phyloP scores from a whole-genome alignment of 2,113 vertebrate species.

The Festucalex cinctus region DNA sequence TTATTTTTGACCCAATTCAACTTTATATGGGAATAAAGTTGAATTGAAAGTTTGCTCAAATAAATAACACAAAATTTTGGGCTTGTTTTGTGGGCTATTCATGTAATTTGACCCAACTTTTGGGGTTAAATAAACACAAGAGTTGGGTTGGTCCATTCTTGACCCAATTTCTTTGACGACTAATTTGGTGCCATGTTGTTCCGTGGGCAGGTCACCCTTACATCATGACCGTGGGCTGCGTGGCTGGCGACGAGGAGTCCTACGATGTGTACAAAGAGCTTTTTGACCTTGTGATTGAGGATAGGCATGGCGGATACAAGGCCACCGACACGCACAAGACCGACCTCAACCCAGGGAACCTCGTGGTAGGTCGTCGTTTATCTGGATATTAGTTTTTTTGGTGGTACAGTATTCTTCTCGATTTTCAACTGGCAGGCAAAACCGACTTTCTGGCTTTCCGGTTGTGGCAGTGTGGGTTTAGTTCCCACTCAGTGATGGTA shows the following conservation, averaged over 20 bases:
- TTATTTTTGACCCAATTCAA: too few species aligned
- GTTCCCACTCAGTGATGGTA: too few species aligned
- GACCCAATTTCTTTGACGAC: not conserved
- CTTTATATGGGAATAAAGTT: too few species aligned
- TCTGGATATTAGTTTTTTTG: not conserved
- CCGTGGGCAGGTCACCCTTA: slow-evolving; percentile 1
- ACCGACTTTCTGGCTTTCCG: too few species aligned
- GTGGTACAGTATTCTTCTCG: not conserved
- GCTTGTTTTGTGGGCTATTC: too few species aligned
- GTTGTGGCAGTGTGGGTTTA: too few species aligned
- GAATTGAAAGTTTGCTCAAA: too few species aligned
- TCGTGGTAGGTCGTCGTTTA: not conserved
- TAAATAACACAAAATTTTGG: too few species aligned
- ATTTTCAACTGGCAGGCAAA: not conserved
- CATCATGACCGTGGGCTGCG: slow-evolving; percentile 10
- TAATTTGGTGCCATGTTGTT: not conserved
- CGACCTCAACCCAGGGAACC: slow-evolving; percentile 3
- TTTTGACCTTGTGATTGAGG: slow-evolving; percentile 3
- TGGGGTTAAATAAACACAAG: too few species aligned
- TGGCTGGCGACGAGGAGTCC: slow-evolving; percentile 7
- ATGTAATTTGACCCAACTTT: too few species aligned
- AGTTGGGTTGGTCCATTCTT: too few species aligned
- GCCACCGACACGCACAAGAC: slow-evolving; percentile 12
- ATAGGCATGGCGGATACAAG: slow-evolving; percentile 6
- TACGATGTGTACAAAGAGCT: slow-evolving; percentile 7